Evolutionary conservation across 2,888 invertebrate species (phyloP).

Genomic region (Steromphala cineraria): DNA sequence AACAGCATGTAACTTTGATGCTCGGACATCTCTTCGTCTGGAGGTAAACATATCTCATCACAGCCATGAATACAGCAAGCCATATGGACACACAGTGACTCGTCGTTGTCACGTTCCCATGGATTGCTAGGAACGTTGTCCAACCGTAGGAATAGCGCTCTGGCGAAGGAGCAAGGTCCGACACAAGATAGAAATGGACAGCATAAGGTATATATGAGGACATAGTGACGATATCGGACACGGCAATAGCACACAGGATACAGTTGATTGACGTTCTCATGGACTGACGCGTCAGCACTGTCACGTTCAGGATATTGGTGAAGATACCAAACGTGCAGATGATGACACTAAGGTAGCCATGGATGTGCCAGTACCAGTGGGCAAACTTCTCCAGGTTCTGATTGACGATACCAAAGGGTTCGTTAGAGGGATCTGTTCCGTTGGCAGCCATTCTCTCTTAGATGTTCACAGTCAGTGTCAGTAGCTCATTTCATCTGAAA

Average conservation of each 20-base stretch:
- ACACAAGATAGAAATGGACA: slow-evolving; percentile 78
- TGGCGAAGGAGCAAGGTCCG: slow-evolving; percentile 46
- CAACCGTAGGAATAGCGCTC: slow-evolving; percentile 69
- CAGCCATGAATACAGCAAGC: slow-evolving; percentile 92
- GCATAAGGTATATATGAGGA: slow-evolving; percentile 91
- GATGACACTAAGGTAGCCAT: slow-evolving; percentile 88
- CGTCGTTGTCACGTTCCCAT: slow-evolving; percentile 90
- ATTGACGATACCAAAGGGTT: slow-evolving; percentile 4
- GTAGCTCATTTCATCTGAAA: not conserved
- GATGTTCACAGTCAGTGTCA: not conserved
- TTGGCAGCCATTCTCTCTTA: not conserved
- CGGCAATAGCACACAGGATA: slow-evolving; percentile 88
- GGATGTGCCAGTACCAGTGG: slow-evolving; percentile 76
- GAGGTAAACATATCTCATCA: slow-evolving; percentile 85
- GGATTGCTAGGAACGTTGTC: slow-evolving; percentile 79
- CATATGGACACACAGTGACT: slow-evolving; percentile 94
- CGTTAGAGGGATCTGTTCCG: not conserved
- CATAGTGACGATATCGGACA: slow-evolving; percentile 93
- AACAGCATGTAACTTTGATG: slow-evolving; percentile 15
- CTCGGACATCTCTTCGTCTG: slow-evolving; percentile 36
- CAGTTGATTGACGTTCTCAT: slow-evolving; percentile 93
- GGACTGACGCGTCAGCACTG: slow-evolving; percentile 86
- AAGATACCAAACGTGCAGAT: slow-evolving; percentile 93
- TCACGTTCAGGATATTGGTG: slow-evolving; percentile 92
- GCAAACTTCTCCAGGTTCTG: slow-evolving; percentile 40